Conservation (phyloP, 2,888 invertebrate species). For the Dryobotodes eremita region DNA sequence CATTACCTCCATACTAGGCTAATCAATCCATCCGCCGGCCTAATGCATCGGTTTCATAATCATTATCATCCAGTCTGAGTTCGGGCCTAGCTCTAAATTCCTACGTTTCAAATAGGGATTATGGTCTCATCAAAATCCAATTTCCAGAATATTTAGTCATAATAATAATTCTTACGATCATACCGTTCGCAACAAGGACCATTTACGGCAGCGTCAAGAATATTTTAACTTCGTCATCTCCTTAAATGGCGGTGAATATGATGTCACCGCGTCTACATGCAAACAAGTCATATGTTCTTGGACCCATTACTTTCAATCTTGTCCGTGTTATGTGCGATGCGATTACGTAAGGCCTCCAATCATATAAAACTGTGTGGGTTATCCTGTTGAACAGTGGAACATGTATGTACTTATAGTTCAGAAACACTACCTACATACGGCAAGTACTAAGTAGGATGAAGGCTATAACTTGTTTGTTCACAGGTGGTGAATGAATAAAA, state of each 20-base stretch:
- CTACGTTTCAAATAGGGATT: not conserved
- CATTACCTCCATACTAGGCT: not conserved
- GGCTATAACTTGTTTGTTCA: slow-evolving; percentile 1
- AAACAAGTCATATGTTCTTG: slow-evolving; percentile 64
- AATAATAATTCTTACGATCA: slow-evolving; percentile 3
- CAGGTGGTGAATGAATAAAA: not conserved
- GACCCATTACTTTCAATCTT: slow-evolving; percentile 65
- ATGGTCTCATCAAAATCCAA: slow-evolving; percentile 10
- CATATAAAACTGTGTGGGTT: slow-evolving; percentile 56
- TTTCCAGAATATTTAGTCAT: slow-evolving; percentile 18
- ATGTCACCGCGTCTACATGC: slow-evolving; percentile 72
- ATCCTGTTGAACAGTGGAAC: slow-evolving; percentile 26
- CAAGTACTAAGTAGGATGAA: no score
- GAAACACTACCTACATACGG: not conserved
- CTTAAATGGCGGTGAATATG: slow-evolving; percentile 65
- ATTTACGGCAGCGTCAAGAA: slow-evolving; percentile 57
- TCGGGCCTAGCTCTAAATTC: not conserved
- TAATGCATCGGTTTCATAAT: not conserved
- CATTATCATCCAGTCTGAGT: not conserved
- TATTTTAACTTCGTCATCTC: slow-evolving; percentile 64
- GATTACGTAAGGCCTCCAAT: slow-evolving; percentile 65
- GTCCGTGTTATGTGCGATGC: slow-evolving; percentile 50
- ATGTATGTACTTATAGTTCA: not conserved
- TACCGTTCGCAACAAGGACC: slow-evolving; percentile 42
- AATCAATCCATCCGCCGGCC: not conserved